Evolutionary conservation across 37 sponge, comb jelly and placozoan genomes (phyloP), one percentile per base, ranked within the genome.

Genomic region (Geodia barretti): DNA sequence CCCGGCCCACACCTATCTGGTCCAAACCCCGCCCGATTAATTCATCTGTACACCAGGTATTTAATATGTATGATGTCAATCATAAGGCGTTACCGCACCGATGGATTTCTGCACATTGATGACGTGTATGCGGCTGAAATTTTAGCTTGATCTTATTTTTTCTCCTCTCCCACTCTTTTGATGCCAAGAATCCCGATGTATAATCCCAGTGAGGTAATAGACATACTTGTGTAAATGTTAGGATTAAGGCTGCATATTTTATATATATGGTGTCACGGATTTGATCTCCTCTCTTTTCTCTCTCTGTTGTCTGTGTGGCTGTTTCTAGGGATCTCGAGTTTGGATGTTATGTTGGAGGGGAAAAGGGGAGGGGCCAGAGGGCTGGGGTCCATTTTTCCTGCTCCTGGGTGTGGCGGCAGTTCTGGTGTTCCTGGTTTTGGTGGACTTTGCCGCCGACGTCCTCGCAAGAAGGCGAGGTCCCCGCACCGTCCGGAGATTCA

Each of bases 11-110:
- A 43, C 58, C 64, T 32, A 76, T 62, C 14, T 94, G 92, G 92
- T 79, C 82, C 58, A 85, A 69, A 60, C 89, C 95, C 47, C 77
- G 78, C 62, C 95, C 95, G 26, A 68, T 94, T 41, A 94, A 94
- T 61, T 54, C 84, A 0, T 63, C 86, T n/a, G 29, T 34, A 5
- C 90, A 81, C 75, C 78, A 79, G 47, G 60, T 94, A 2, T 4
- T 17, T 33, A 3, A 4, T 36, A 4, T 32, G 36, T 1, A n/a
- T n/a, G n/a, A n/a, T n/a, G n/a, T n/a, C n/a, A n/a, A n/a, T n/a
- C n/a, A n/a, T n/a, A n/a, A n/a, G n/a, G n/a, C n/a, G n/a, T n/a
- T n/a, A n/a, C n/a, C n/a, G n/a, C n/a, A n/a, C n/a, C n/a, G n/a
- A n/a, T n/a, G n/a, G n/a, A n/a, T n/a, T n/a, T n/a, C n/a, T n/a